Percentiles rank a stretch among this genome's conserved stretches.
These are phyloP conservation scores for Sebastes melanostomus DNA, from an alignment of 2,797 vertebrate species.

Conservation along the genomic window DNA sequence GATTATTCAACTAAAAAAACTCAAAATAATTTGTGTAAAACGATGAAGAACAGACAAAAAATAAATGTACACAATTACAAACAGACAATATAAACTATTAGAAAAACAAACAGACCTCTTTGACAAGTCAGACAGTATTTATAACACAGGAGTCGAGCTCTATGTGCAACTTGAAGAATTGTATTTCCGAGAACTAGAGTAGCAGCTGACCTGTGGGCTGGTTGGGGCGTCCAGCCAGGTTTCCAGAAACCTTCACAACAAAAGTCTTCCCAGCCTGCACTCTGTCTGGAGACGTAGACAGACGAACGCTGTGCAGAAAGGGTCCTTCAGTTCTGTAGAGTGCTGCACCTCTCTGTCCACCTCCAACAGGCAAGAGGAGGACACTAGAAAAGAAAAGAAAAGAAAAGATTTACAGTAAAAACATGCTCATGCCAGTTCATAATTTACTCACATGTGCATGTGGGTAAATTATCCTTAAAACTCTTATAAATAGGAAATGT, in stretches of 20 bases:
- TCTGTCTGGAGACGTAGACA: slow-evolving; percentile 45
- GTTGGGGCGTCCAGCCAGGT: slow-evolving; percentile 45
- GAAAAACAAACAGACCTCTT: background rate
- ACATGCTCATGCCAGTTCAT: background rate
- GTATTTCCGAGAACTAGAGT: background rate
- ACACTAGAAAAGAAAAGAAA: slow-evolving; percentile 11
- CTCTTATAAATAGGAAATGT: no score
- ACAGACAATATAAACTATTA: background rate
- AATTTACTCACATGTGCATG: background rate
- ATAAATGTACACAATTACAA: background rate
- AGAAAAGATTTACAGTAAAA: background rate
- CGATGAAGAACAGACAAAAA: background rate
- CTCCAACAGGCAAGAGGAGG: slow-evolving; percentile 48
- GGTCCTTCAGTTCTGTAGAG: slow-evolving; percentile 65
- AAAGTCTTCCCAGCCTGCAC: slow-evolving; percentile 53
- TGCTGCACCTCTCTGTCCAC: slow-evolving; percentile 21
- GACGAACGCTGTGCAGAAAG: slow-evolving; percentile 58
- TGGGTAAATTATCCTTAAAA: background rate
- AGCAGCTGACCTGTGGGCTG: slow-evolving; percentile 67
- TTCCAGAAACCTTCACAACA: slow-evolving; percentile 62
- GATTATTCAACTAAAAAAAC: background rate
- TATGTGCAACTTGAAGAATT: background rate
- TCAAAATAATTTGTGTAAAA: background rate
- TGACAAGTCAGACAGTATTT: background rate
- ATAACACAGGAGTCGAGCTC: background rate